Conservation (phyloP, 2,888 invertebrate genomes). For the Brachynemurus nebulosus region DNA sequence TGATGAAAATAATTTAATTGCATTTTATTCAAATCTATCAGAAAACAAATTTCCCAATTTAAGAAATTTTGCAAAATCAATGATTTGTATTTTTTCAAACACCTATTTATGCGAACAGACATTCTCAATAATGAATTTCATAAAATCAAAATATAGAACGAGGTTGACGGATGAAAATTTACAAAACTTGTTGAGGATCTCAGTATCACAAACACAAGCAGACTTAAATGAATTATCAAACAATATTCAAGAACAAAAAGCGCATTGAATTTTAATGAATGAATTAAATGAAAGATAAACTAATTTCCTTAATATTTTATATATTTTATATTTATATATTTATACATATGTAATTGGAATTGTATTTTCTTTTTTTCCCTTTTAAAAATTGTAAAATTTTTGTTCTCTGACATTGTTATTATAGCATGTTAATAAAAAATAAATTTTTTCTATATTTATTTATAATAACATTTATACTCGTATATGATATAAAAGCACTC, state of each 20-base stretch:
- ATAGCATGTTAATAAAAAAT: constrained; percentile 9
- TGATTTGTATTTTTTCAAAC: constrained; percentile 8
- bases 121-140: constrained; percentile 12
- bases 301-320: constrained; percentile 5
- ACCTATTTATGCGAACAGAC: constrained; percentile 11
- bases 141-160: constrained; percentile 12
- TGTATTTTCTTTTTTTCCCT: constrained; percentile 1
- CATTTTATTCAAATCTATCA: constrained; percentile 10
- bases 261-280: constrained; percentile 6
- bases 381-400: constrained; percentile 6
- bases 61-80: constrained; percentile 10
- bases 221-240: constrained; percentile 9
- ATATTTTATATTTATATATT: constrained; percentile 6
- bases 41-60: constrained; percentile 8
- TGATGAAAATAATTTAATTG: constrained; percentile 11
- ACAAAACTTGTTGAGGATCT: constrained; percentile 10
- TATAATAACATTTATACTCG: too few species aligned
- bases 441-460: background rate
- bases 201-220: constrained; percentile 6
- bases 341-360: constrained; percentile 5
- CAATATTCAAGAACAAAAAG: constrained; percentile 8
- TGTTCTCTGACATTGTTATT: constrained; percentile 9
- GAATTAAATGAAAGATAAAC: constrained; percentile 3
- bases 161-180: constrained; percentile 12
- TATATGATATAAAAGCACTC: too few species aligned